Percentiles rank a stretch among this genome's conserved stretches.
Conservation (phyloP, 2,797 vertebrate species). For the Microtus obscurus region DNA sequence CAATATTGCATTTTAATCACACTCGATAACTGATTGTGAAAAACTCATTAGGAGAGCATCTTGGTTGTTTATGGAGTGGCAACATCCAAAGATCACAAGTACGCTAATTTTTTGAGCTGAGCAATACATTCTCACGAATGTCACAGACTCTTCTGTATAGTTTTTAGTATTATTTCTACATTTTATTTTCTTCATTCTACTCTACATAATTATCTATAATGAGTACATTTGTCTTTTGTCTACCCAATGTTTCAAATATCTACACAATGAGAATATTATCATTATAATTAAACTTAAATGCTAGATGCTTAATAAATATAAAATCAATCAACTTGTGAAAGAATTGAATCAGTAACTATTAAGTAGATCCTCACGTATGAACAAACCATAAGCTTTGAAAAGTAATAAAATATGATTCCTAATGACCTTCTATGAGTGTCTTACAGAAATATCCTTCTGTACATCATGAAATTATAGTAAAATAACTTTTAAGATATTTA, state of each 20-base stretch:
- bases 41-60: background rate
- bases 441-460: background rate
- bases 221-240: background rate
- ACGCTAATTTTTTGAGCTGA: background rate
- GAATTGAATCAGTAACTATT: background rate
- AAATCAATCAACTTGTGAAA: constrained; percentile 30
- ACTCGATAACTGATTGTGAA: background rate
- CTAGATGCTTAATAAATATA: background rate
- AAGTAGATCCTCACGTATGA: background rate
- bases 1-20: no score
- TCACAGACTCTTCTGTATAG: fast-evolving
- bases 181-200: background rate
- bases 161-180: background rate
- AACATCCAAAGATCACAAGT: background rate
- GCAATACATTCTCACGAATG: background rate
- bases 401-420: background rate
- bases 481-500: background rate
- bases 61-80: background rate
- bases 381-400: background rate
- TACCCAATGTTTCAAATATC: background rate
- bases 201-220: background rate
- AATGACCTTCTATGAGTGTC: background rate
- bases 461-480: background rate
- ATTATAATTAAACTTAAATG: background rate
- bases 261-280: background rate